A percentile compares a stretch with the other conserved stretches of the same genome.
phyloP scores from a whole-genome alignment of 92 coral and sea anemone genomes.

The Desmophyllum pertusum region DNA sequence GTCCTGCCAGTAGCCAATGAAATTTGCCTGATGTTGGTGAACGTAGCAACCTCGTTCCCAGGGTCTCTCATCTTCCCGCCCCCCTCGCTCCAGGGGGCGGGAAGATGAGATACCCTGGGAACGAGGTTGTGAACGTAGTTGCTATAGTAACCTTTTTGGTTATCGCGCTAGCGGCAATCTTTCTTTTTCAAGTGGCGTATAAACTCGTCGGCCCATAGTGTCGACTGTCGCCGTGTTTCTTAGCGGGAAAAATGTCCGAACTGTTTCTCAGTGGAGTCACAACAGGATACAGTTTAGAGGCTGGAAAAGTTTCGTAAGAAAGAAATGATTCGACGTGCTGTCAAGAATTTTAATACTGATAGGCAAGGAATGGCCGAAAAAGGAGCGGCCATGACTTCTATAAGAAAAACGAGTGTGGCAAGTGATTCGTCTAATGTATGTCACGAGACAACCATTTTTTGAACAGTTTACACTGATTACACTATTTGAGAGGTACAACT shows the following conservation, averaged over 20 bases:
- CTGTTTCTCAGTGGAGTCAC: constrained; percentile 46
- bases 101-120: too few species aligned
- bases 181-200: constrained; percentile 39
- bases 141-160: constrained; percentile 34
- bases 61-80: too few species aligned
- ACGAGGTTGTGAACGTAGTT: too few species aligned
- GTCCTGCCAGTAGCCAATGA: constrained; percentile 43
- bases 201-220: constrained; percentile 34
- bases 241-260: constrained; percentile 58
- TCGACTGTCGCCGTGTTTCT: constrained; percentile 48
- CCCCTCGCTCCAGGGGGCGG: too few species aligned
- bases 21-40: constrained; percentile 30
- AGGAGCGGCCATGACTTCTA: background rate
- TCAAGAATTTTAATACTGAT: constrained; percentile 1
- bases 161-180: constrained; percentile 48
- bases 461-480: too few species aligned
- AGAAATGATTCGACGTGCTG: background rate
- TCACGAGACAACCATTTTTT: too few species aligned
- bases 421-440: too few species aligned
- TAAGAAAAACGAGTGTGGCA: too few species aligned
- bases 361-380: background rate
- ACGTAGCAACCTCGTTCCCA: too few species aligned
- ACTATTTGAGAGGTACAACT: too few species aligned
- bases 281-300: constrained; percentile 20
- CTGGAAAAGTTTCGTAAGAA: constrained; percentile 18